Evolutionary conservation across 2,888 invertebrate genomes (phyloP), one percentile per base, ranked within the genome.

Genomic region (Nysson spinosus): DNA sequence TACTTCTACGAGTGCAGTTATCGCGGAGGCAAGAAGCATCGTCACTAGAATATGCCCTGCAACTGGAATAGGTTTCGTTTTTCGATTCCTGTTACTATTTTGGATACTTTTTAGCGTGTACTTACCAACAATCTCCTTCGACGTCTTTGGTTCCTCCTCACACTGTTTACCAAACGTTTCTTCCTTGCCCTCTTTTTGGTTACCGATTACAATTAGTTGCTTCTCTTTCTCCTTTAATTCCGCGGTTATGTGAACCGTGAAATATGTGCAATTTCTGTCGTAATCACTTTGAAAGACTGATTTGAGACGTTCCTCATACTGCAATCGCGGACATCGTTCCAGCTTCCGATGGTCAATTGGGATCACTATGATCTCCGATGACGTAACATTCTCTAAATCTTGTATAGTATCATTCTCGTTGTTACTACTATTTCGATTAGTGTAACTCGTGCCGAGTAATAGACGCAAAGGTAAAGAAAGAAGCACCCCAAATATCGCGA

Each of bases 1-100:
- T 35, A 83, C 81, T 73, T 85, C 85, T 55, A 84, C 77, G 42
- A 85, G 66, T 34, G 85, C 85, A 4, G 79, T 80, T 20, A 85
- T 75, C 26, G 81, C 78, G 14, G 83, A 84, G 24, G 82, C 78
- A 42, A 84, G 67, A 37, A 85, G 79, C 80, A 85, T 83, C 66
- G 78, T 74, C 24, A 81, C 83, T 9, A 85, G 77, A 47, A 85
- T 84, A 52, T 83, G 79, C 50, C 81, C 80, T 19, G 84, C 82
- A 22, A 84, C 75, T 20, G 78, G 78, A 40, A 80, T 62, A 11
- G 79, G 79, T 61, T 83, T 83, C 57, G 71, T 69, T 64, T 72
- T 68, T 32, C 68, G 69, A 43, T 39, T 39, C 52, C 58, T 68
- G 5, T 37, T 37, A 51, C 46, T 62, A 4, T 72, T 63, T 32